Percentiles rank a stretch among this genome's conserved stretches.
These are phyloP conservation scores for Nylanderia fulva DNA, from an alignment of 1,140 invertebrate species.

Conservation along the genomic window DNA sequence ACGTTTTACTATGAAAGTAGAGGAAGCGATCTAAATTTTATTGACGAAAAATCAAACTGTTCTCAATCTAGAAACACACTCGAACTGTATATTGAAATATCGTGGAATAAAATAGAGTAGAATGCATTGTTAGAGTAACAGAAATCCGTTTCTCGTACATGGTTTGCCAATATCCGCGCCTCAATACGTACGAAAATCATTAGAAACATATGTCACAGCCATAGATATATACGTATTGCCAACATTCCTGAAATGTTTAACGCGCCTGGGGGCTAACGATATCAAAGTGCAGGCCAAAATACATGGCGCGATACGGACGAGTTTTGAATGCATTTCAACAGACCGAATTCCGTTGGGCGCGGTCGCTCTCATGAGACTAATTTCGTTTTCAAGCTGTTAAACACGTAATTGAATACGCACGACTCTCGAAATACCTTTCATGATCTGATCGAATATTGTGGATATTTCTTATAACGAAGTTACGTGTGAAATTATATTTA, in stretches of 20 bases:
- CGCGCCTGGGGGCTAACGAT: constrained; percentile 56
- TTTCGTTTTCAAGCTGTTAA: constrained; percentile 73
- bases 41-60: no score
- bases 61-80: background rate
- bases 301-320: constrained; percentile 19
- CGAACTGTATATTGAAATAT: background rate
- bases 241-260: constrained; percentile 59
- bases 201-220: constrained; percentile 35
- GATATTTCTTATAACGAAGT: constrained; percentile 51
- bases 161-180: constrained; percentile 26
- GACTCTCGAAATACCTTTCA: constrained; percentile 65
- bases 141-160: constrained; percentile 3
- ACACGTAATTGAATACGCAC: constrained; percentile 68
- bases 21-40: no score
- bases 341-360: constrained; percentile 50
- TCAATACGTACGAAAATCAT: constrained; percentile 44
- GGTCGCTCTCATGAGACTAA: constrained; percentile 68
- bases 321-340: constrained; percentile 57
- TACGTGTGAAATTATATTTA: constrained; percentile 13
- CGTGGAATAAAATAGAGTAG: background rate
- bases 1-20: no score
- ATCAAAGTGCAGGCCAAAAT: constrained; percentile 32
- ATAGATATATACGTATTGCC: constrained; percentile 13
- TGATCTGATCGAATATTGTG: constrained; percentile 25
- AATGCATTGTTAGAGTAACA: constrained; percentile 1